Evolutionary conservation across 2,797 vertebrate species (phyloP), one percentile per base, ranked within the genome.

Genomic region (Tenualosa ilisha): DNA sequence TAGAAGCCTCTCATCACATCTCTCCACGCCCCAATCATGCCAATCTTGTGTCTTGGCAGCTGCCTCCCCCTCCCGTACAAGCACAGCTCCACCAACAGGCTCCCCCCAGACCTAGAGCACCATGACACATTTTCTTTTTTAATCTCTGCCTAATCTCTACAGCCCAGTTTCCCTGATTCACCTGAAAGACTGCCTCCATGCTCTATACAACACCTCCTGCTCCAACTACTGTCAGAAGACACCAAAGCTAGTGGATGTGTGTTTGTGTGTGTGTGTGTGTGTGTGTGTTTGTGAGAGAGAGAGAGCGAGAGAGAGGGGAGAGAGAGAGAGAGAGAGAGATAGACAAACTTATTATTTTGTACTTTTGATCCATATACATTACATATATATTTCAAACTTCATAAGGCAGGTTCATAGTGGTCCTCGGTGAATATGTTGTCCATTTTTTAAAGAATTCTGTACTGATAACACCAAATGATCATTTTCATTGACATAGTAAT

Each of bases 1-100:
- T 98, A 97, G 94, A 94, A 90, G 86, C 54, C 20, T 22, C 54
- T 22, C 54, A 22, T 20, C 54, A 56, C 54, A 22, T 22, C 6
- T 56, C 54, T 20, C 54, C 54, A 20, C 17, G 20, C 22, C 59
- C n/a, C 59, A 3, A 6, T 72, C 26, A 40, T 31, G 37, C 17
- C 83, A 24, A 15, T 82, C 82, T 26, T 22, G 9, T 84, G 53
- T 59, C 84, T n/a, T 22, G 13, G 24, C 53, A 31, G 61, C 83
- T 68, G 56, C 26, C 15, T 49, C 82, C 22, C 26, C 46, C 65
- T 37, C 82, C 50, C 50, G 1, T 54, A 20, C n/a, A 26, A 59
- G 84, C 68, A 85, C 83, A 43, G 51, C 75, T 51, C 37, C 43
- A 83, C 84, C 72, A 54, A 20, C 43, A 50, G 54, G 24, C 84